phyloP scores from a whole-genome alignment of 2,797 vertebrate genomes.

The Lagothrix lagotricha region DNA sequence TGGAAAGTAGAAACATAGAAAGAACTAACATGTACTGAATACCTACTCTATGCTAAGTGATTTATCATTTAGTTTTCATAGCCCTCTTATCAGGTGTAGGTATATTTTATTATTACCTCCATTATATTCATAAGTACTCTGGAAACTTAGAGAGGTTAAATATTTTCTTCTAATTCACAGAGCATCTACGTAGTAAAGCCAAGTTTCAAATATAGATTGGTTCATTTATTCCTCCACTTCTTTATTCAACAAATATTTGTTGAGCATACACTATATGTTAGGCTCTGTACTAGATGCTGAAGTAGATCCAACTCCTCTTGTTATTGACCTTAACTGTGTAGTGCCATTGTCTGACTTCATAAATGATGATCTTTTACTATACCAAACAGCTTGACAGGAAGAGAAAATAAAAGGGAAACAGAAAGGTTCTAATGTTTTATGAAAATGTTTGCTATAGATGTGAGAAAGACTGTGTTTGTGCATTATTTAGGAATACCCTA shows the following conservation, averaged over 20 bases:
- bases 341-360: background rate
- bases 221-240: background rate
- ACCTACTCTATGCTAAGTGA: background rate
- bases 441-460: background rate
- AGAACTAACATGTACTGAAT: constrained; percentile 16
- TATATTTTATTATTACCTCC: constrained; percentile 44
- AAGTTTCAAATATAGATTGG: constrained; percentile 19
- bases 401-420: background rate
- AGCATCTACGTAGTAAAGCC: background rate
- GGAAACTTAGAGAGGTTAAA: background rate
- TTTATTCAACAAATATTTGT: constrained; percentile 36
- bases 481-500: background rate
- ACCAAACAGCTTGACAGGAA: background rate
- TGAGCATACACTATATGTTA: background rate
- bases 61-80: background rate
- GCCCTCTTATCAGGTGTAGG: background rate
- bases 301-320: background rate
- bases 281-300: background rate
- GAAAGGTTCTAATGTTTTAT: background rate
- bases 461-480: background rate
- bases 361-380: background rate
- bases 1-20: constrained; percentile 45
- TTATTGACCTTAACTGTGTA: background rate
- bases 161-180: constrained; percentile 30
- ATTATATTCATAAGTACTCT: constrained; percentile 45